Conservation (phyloP, 2,888 invertebrate genomes). For the Macropis europaea region DNA sequence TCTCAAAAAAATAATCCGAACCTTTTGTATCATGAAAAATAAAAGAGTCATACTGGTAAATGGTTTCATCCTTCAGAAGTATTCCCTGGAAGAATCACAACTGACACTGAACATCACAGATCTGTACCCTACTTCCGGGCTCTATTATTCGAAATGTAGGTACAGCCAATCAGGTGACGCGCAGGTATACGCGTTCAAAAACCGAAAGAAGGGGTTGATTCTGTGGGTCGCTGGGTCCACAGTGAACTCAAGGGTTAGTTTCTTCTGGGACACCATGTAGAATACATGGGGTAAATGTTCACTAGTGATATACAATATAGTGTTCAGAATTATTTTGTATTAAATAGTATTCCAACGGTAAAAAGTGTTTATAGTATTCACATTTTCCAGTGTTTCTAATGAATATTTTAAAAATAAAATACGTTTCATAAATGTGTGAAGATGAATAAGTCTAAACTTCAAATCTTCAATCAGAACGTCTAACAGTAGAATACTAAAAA, state of each 20-base stretch:
- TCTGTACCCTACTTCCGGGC: neutral
- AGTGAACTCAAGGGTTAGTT: slow-evolving; percentile 53
- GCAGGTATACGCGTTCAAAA: slow-evolving; percentile 48
- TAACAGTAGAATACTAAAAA: no score
- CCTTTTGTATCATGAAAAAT: no score
- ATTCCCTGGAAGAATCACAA: neutral
- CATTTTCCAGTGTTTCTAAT: neutral
- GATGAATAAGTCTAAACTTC: no score
- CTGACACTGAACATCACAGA: neutral
- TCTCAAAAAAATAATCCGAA: no score
- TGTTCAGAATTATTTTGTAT: neutral
- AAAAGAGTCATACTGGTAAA: no score
- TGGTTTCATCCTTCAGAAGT: no score
- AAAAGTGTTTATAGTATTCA: neutral
- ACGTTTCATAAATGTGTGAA: no score
- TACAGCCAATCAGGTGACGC: slow-evolving; percentile 45
- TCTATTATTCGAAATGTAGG: slow-evolving; percentile 22
- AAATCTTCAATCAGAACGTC: no score
- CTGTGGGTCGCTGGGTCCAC: slow-evolving; percentile 35
- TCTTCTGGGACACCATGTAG: slow-evolving; percentile 37
- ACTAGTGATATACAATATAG: slow-evolving; percentile 5
- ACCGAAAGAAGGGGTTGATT: slow-evolving; percentile 59
- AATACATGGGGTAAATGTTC: slow-evolving; percentile 18
- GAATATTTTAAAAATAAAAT: neutral
- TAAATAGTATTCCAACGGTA: neutral